phyloP scores from a whole-genome alignment of 1,140 invertebrate species.

The Bursaphelenchus mucronatus region DNA sequence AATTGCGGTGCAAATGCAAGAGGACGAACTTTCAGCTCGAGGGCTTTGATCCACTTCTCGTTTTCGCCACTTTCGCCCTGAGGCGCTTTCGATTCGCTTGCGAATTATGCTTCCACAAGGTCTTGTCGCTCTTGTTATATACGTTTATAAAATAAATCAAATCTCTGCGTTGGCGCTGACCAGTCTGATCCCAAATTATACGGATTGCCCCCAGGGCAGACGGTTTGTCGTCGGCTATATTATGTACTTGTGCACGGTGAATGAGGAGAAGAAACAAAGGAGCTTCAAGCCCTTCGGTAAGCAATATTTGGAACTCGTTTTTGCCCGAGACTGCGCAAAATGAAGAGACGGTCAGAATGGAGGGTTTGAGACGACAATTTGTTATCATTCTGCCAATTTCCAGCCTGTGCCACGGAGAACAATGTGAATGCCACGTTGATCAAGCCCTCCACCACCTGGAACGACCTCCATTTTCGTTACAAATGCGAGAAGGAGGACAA shows the following conservation, averaged over 20 bases:
- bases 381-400: too few relatives aligned
- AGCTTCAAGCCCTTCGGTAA: slow-evolving; percentile 23
- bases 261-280: background rate
- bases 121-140: too few relatives aligned
- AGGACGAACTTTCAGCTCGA: too few relatives aligned
- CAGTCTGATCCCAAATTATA: background rate
- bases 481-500: slow-evolving; percentile 20
- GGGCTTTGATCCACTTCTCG: too few relatives aligned
- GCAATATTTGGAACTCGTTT: background rate
- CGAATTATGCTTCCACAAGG: too few relatives aligned
- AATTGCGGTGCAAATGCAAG: too few relatives aligned
- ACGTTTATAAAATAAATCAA: too few relatives aligned
- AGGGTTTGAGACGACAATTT: too few relatives aligned
- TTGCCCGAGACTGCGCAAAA: background rate
- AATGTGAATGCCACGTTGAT: slow-evolving; percentile 18
- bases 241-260: slow-evolving; percentile 17
- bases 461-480: slow-evolving; percentile 24
- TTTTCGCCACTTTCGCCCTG: too few relatives aligned
- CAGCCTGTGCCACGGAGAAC: slow-evolving; percentile 22
- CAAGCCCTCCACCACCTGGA: slow-evolving; percentile 21
- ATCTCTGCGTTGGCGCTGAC: too few relatives aligned
- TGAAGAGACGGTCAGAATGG: background rate
- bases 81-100: too few relatives aligned
- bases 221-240: slow-evolving; percentile 27
- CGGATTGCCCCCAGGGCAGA: slow-evolving; percentile 11